Evolutionary conservation across 2,797 vertebrate species (phyloP).

Genomic region (Vespertilio murinus): DNA sequence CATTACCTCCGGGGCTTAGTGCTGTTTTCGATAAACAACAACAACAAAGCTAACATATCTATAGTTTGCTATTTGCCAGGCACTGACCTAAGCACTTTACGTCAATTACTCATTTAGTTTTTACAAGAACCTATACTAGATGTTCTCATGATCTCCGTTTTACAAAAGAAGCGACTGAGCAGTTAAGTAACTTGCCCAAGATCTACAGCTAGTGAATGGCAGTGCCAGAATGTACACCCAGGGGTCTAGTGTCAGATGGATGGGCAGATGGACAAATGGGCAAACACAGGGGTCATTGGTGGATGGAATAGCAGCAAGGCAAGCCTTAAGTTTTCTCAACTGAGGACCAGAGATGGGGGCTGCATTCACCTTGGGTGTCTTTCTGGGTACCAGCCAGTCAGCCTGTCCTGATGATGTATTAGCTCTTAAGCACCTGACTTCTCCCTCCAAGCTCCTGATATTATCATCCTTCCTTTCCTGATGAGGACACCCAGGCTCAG

Average conservation of each 20-base stretch:
- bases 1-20: neutral
- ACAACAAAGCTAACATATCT: neutral
- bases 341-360: neutral
- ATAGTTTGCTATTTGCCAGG: conserved; percentile 4
- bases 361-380: neutral
- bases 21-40: conserved; percentile 10
- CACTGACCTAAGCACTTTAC: conserved; percentile 18
- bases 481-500: neutral
- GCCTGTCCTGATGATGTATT: conserved; percentile 37
- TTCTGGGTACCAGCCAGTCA: conserved; percentile 1
- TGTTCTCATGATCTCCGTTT: neutral
- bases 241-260: neutral
- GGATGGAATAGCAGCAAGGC: neutral
- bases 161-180: conserved; percentile 33
- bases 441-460: conserved; percentile 36
- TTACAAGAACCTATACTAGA: conserved; percentile 16
- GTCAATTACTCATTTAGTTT: neutral
- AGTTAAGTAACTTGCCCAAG: neutral
- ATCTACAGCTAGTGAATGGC: neutral
- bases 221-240: neutral
- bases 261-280: neutral
- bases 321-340: neutral
- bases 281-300: neutral
- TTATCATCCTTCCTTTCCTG: neutral
- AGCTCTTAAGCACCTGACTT: conserved; percentile 5